These are phyloP conservation scores for Rhynchophorus ferrugineus DNA, from an alignment of 1,140 invertebrate genomes.

Conservation along the genomic window DNA sequence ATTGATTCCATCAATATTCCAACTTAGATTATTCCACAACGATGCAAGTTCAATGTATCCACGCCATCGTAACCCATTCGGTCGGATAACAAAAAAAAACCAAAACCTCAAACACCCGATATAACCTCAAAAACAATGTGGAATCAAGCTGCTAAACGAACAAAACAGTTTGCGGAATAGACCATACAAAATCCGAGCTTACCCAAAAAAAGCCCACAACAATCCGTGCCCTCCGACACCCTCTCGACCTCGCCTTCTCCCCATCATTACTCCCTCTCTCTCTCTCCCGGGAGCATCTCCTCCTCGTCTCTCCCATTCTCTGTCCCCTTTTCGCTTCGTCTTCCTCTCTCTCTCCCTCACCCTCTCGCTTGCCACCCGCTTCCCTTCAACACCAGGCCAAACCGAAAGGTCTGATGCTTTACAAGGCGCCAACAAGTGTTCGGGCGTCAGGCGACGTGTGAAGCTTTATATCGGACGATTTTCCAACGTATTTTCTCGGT, in stretches of 20 bases:
- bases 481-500: neutral
- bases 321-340: neutral
- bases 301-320: neutral
- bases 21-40: no score
- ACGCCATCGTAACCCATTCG: no score
- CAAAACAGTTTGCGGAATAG: no score
- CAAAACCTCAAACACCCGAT: no score
- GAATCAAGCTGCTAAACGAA: no score
- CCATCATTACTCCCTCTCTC: no score
- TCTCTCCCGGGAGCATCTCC: neutral
- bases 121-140: no score
- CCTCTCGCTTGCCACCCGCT: neutral
- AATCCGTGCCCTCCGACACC: neutral
- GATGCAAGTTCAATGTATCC: no score
- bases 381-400: neutral
- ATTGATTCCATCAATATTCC: no score
- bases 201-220: neutral
- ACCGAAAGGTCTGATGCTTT: constrained; percentile 11
- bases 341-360: neutral
- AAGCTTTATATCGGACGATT: neutral
- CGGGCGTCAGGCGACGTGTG: neutral
- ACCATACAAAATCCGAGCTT: no score
- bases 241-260: neutral
- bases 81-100: no score
- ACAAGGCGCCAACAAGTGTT: constrained; percentile 28